phyloP scores from a whole-genome alignment of 2,797 vertebrate genomes.

The Picus viridis region DNA sequence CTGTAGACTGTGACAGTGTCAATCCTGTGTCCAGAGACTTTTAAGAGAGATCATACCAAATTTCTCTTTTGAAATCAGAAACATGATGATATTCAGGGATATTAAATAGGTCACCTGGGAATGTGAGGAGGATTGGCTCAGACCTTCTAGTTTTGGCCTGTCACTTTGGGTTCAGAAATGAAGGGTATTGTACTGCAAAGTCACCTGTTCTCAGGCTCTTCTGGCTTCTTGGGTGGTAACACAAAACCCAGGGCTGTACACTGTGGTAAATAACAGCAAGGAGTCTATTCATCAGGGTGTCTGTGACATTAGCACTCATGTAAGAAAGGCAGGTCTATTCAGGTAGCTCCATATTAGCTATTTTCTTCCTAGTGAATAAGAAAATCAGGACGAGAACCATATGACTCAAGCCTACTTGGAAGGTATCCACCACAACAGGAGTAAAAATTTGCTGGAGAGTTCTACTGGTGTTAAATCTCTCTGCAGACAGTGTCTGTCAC shows the following conservation, averaged over 20 bases:
- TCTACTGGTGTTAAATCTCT: slow-evolving; percentile 48
- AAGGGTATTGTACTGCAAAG: not conserved
- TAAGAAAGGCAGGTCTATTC: not conserved
- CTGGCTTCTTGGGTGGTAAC: not conserved
- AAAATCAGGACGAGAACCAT: not conserved
- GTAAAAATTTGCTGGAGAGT: slow-evolving; percentile 10
- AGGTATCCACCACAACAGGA: not conserved
- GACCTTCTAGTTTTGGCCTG: not conserved
- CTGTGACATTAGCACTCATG: not conserved
- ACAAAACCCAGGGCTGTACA: not conserved
- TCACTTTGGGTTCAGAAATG: not conserved
- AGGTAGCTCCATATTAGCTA: not conserved
- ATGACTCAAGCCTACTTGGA: not conserved
- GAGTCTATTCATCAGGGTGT: not conserved
- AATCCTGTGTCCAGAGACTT: not conserved
- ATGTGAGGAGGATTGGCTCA: not conserved
- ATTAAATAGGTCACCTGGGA: accelerated
- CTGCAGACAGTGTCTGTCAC: slow-evolving; percentile 24
- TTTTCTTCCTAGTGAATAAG: not conserved
- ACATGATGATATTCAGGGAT: not conserved
- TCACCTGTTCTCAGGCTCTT: not conserved
- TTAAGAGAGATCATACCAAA: not conserved
- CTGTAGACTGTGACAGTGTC: not conserved
- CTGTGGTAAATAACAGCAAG: not conserved
- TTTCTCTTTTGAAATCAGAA: not conserved